Evolutionary conservation across 2,797 vertebrate species (phyloP).

Genomic region (Melanotaenia trifasciata): DNA sequence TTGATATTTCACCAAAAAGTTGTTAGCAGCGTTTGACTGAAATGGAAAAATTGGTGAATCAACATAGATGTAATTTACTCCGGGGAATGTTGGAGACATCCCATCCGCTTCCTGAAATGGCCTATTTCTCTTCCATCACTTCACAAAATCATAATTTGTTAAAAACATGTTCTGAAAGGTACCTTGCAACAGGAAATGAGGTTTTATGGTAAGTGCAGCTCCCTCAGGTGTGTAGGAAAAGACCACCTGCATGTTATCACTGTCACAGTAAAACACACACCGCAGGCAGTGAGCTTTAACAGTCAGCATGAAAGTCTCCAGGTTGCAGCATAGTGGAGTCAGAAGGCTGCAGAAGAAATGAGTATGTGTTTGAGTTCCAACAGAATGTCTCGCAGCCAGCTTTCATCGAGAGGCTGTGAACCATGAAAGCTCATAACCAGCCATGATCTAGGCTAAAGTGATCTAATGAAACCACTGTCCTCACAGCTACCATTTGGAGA

Average conservation of each 20-base stretch:
- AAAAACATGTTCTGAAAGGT: constrained; percentile 3
- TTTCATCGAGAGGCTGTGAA: constrained; percentile 1
- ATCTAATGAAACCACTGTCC: background rate
- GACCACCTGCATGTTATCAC: constrained; percentile 21
- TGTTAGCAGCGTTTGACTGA: constrained; percentile 10
- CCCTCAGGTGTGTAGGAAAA: constrained; percentile 3
- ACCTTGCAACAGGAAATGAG: constrained; percentile 1
- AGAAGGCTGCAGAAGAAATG: constrained; percentile 10
- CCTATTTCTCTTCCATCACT: constrained; percentile 10
- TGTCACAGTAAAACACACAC: constrained; percentile 8
- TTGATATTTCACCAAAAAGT: background rate
- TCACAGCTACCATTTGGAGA: background rate
- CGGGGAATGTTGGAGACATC: background rate
- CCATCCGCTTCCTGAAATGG: constrained; percentile 2
- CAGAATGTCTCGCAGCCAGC: background rate
- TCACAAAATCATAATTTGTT: constrained; percentile 15
- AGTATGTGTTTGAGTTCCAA: background rate
- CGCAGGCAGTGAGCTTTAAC: constrained; percentile 7
- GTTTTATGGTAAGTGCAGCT: constrained; percentile 23
- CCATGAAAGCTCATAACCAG: background rate
- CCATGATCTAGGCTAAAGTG: background rate
- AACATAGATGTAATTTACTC: constrained; percentile 9
- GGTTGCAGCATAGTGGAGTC: constrained; percentile 2
- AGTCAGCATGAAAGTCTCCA: constrained; percentile 5
- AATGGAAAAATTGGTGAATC: constrained; percentile 4